A percentile compares a stretch with the other conserved stretches of the same genome.
Conservation (phyloP, 2,888 invertebrate genomes). For the Cistogaster globosa region DNA sequence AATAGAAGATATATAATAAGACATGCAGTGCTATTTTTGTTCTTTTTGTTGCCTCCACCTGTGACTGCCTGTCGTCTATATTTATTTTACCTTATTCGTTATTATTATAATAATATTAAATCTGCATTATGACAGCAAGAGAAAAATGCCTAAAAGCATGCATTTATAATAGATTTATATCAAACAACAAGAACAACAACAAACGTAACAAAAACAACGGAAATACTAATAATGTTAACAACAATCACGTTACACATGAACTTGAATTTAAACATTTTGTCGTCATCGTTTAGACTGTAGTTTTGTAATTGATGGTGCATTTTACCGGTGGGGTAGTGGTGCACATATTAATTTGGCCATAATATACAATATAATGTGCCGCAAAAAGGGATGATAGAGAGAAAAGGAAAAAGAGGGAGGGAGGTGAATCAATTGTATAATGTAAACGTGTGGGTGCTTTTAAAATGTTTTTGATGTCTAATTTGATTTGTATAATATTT, state of each 20-base stretch:
- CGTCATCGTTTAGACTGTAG: slow-evolving; percentile 30
- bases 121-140: slow-evolving; percentile 65
- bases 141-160: slow-evolving; percentile 56
- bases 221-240: slow-evolving; percentile 8
- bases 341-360: background rate
- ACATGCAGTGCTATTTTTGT: slow-evolving; percentile 18
- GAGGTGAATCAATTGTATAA: background rate
- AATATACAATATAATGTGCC: background rate
- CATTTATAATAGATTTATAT: slow-evolving; percentile 58
- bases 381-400: background rate
- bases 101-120: slow-evolving; percentile 68
- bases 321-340: background rate
- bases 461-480: slow-evolving; percentile 39
- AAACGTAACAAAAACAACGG: background rate
- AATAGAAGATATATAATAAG: slow-evolving; percentile 22
- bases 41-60: background rate
- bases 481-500: slow-evolving; percentile 58
- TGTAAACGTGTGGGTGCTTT: background rate
- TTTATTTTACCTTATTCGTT: slow-evolving; percentile 13
- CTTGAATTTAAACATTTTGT: slow-evolving; percentile 58
- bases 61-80: background rate
- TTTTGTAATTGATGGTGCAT: background rate
- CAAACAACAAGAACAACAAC: slow-evolving; percentile 16
- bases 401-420: background rate
- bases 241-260: slow-evolving; percentile 58